Base-by-base conservation (phyloP, 2,113 vertebrate species). In the Pandion haliaetus region DNA sequence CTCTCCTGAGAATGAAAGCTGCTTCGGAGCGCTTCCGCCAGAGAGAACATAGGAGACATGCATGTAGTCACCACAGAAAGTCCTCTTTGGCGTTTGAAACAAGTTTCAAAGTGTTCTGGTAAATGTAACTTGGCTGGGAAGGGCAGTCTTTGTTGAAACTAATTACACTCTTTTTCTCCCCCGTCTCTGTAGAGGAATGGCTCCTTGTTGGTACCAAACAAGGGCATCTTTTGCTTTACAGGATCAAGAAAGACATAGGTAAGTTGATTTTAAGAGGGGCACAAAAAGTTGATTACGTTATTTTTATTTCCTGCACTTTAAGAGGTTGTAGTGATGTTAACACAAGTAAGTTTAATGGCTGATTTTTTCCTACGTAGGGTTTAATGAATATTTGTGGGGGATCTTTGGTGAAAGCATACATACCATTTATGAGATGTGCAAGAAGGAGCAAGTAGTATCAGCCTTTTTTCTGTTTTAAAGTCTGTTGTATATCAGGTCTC, bases 191-290 rank as follows among this genome's bases (percentile, higher is more conserved):
- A 99, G 99, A 99, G 95, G 99, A 99, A 95, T 99, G 99, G 99
- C 99, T 99, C 79, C 99, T 99, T 49, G 99, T 99, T 88, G 99
- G 99, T 78, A 99, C 99, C 47, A 99, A 99, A 96, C 99, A 99
- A 86, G 99, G 99, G 8, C 99, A 99, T 96, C 99, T 99, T 45
- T 98, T 99, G 9, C 98, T 99, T 74, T 99, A 99, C 88, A 98
- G 98, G 86, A 99, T 99, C 94, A 99, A 98, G 92, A 99, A 99
- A 69, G 99, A 99, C 25, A 61, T 95, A 96, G 99, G 99, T 99
- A 95, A 97, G 98, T 92, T 54, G 42, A 79, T 63, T 77, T 76
- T 74, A 80, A 86, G 29, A 88, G 62, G 45, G 50, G 8, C 9
- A 18, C 6, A 38, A 44, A 23, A 47, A 58, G 17, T 32, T 54